Conservation (phyloP, 1,140 invertebrate species). For the Thaumetopoea pityocampa region DNA sequence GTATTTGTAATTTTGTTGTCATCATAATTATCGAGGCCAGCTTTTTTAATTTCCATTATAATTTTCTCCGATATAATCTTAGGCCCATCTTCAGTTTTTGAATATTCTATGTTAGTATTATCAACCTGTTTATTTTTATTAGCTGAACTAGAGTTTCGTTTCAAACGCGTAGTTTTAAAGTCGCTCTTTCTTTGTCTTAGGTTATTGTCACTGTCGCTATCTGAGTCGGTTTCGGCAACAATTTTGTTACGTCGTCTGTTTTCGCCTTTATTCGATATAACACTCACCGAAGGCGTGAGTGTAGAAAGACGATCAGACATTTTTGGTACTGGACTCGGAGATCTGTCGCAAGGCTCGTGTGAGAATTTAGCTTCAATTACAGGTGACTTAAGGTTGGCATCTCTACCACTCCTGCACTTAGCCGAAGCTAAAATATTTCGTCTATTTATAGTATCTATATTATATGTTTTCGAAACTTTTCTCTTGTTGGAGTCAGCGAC, state of each 20-base stretch:
- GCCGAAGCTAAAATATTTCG: conserved; percentile 92
- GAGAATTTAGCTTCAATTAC: conserved; percentile 81
- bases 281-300: conserved; percentile 66
- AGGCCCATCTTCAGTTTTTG: conserved; percentile 43
- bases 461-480: conserved; percentile 85
- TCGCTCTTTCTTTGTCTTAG: conserved; percentile 62
- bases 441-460: conserved; percentile 88
- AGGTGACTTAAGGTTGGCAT: conserved; percentile 80
- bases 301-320: conserved; percentile 71
- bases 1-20: conserved; percentile 17
- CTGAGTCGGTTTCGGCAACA: conserved; percentile 70
- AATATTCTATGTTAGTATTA: conserved; percentile 29
- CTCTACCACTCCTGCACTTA: conserved; percentile 86
- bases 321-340: conserved; percentile 60
- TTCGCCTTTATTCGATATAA: conserved; percentile 71
- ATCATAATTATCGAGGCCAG: conserved; percentile 34
- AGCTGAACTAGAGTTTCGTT: conserved; percentile 59
- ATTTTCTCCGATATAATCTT: conserved; percentile 46
- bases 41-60: conserved; percentile 49
- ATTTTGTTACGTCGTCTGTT: conserved; percentile 67
- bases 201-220: conserved; percentile 63
- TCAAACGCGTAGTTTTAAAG: conserved; percentile 63
- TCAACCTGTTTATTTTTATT: conserved; percentile 58
- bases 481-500: conserved; percentile 76
- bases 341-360: conserved; percentile 66